Conservation (phyloP, 1,140 invertebrate species). For the Drosophila bifasciata region DNA sequence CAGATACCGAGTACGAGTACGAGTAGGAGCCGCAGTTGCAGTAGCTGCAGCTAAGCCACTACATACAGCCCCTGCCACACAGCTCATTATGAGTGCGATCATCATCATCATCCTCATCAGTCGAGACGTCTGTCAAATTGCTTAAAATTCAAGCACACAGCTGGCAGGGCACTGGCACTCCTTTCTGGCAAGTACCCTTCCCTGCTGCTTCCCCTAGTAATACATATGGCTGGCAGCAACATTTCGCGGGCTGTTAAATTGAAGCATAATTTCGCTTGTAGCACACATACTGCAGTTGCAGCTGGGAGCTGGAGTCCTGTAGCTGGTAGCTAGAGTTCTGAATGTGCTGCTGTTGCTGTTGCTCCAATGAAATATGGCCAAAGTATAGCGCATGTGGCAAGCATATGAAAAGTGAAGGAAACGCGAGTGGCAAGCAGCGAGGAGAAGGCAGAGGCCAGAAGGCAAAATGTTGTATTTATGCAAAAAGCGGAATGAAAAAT, state of each 20-base stretch:
- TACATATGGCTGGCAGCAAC: slow-evolving; percentile 44
- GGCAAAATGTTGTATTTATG: slow-evolving; percentile 78
- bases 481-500: slow-evolving; percentile 79
- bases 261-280: slow-evolving; percentile 64
- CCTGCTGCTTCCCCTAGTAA: slow-evolving; percentile 7
- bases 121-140: slow-evolving; percentile 68
- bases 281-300: slow-evolving; percentile 14
- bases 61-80: slow-evolving; percentile 5
- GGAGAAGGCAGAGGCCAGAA: slow-evolving; percentile 5
- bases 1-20: slow-evolving; percentile 4
- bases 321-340: too few relatives aligned
- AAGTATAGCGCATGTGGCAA: slow-evolving; percentile 70
- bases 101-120: slow-evolving; percentile 45
- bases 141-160: slow-evolving; percentile 58
- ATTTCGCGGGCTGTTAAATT: slow-evolving; percentile 76
- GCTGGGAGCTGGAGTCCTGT: slow-evolving; percentile 17
- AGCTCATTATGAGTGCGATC: slow-evolving; percentile 62
- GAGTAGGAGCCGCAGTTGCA: too few relatives aligned
- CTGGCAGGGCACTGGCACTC: not conserved
- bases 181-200: too few relatives aligned
- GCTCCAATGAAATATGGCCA: slow-evolving; percentile 69
- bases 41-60: slow-evolving; percentile 23
- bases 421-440: slow-evolving; percentile 16
- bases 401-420: slow-evolving; percentile 68
- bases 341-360: slow-evolving; percentile 22